Evolutionary conservation across 2,888 invertebrate species (phyloP).

Genomic region (Pediacus dermestoides): DNA sequence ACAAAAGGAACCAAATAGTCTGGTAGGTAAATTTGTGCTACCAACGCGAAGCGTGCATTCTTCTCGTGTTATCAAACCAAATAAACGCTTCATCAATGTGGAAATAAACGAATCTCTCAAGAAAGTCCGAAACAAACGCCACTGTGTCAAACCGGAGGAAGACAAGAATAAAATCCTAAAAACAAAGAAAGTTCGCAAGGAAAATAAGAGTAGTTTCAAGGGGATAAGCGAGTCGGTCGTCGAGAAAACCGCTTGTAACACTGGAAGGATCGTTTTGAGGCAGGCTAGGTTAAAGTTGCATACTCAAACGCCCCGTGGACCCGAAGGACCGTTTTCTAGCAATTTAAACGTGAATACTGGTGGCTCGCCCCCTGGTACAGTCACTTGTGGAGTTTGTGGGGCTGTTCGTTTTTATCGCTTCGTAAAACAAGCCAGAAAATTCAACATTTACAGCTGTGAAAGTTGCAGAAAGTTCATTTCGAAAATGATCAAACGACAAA

Average conservation of each 20-base stretch:
- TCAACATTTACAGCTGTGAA: conserved; percentile 81
- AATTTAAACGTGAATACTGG: conserved; percentile 40
- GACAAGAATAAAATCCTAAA: conserved; percentile 21
- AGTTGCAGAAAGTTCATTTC: conserved; percentile 84
- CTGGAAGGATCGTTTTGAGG: conserved; percentile 66
- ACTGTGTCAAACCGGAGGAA: conserved; percentile 24
- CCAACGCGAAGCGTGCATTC: conserved; percentile 81
- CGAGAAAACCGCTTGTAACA: no score
- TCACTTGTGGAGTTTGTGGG: conserved; percentile 76
- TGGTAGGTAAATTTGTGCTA: conserved; percentile 66
- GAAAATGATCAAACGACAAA: conserved; percentile 70
- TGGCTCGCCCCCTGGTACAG: conserved; percentile 59
- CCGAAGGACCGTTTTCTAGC: conserved; percentile 68
- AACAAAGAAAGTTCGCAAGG: conserved; percentile 17
- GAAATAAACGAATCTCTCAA: conserved; percentile 43
- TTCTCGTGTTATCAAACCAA: conserved; percentile 83
- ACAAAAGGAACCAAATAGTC: conserved; percentile 37
- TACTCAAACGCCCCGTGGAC: conserved; percentile 49
- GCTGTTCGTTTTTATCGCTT: conserved; percentile 73
- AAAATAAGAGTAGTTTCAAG: conserved; percentile 30
- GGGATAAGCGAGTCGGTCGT: conserved; percentile 49
- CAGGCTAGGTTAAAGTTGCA: conserved; percentile 66
- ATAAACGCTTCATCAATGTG: conserved; percentile 76
- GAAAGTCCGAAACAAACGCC: conserved; percentile 41
- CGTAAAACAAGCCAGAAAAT: conserved; percentile 75